These are phyloP conservation scores for Picathartes gymnocephalus DNA, from an alignment of 2,113 vertebrate genomes.

Conservation along the genomic window DNA sequence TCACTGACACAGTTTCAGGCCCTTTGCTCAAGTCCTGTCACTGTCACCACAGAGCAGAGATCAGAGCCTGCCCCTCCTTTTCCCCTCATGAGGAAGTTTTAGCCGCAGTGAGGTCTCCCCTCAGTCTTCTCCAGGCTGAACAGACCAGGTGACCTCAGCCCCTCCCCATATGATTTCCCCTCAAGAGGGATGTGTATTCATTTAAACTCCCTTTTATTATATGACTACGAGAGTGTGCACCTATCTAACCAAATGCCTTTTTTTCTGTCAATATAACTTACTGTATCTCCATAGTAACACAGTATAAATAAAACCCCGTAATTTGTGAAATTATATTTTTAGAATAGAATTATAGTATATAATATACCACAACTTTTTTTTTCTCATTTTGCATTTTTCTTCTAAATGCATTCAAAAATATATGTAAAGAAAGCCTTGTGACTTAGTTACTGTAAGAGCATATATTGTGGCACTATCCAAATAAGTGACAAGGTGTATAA, in stretches of 20 bases:
- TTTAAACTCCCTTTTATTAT: background rate
- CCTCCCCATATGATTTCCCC: accelerated
- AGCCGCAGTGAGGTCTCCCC: background rate
- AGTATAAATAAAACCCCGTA: background rate
- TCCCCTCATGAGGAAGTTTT: background rate
- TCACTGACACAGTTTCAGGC: background rate
- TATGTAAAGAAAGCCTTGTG: background rate
- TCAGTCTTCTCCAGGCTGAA: background rate
- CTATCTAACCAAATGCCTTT: background rate
- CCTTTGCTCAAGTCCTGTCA: background rate
- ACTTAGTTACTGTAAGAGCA: background rate
- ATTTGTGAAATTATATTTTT: background rate
- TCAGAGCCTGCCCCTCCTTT: background rate
- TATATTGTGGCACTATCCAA: background rate
- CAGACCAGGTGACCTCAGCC: background rate
- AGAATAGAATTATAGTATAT: background rate
- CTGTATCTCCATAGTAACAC: background rate
- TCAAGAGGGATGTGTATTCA: background rate
- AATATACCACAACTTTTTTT: background rate
- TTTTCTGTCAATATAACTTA: background rate
- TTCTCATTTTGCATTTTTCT: background rate
- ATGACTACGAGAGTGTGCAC: accelerated
- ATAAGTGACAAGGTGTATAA: background rate
- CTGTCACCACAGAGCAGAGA: background rate
- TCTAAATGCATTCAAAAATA: background rate